Evolutionary conservation across 2,113 vertebrate genomes (phyloP).

Genomic region (Otis tarda): DNA sequence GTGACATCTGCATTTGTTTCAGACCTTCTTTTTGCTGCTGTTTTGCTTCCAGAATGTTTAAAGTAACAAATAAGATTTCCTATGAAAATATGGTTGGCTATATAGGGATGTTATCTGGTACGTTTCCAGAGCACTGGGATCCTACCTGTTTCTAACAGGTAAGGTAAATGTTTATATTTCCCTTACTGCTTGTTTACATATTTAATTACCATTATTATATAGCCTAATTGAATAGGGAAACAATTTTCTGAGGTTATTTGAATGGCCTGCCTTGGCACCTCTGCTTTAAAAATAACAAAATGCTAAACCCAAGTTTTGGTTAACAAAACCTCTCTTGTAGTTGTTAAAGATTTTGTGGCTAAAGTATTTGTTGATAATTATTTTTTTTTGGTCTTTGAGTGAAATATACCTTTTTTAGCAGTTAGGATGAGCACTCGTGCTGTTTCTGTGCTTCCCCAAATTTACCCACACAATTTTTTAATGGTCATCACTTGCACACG

Average conservation of each 20-base stretch:
- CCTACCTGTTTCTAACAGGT: not conserved
- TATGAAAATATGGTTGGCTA: not conserved
- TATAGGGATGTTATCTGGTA: not conserved
- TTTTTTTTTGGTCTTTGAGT: not conserved
- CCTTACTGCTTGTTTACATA: not conserved
- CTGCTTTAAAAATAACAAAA: not conserved
- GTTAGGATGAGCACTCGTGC: accelerated
- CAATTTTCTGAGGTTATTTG: not conserved
- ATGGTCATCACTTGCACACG: not conserved
- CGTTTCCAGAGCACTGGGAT: not conserved
- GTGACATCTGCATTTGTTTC: not conserved
- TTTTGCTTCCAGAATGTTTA: not conserved
- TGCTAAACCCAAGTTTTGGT: not conserved
- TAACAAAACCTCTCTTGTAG: not conserved
- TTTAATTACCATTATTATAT: not conserved
- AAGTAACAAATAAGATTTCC: not conserved
- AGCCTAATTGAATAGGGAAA: not conserved
- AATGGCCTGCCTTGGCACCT: not conserved
- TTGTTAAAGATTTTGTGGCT: not conserved
- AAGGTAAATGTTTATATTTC: not conserved
- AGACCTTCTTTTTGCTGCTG: not conserved
- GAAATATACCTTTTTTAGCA: not conserved
- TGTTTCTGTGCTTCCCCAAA: not conserved
- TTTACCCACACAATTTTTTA: not conserved
- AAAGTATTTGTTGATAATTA: not conserved